Evolutionary conservation across 2,888 invertebrate genomes (phyloP).

Genomic region (Ametastegia equiseti): DNA sequence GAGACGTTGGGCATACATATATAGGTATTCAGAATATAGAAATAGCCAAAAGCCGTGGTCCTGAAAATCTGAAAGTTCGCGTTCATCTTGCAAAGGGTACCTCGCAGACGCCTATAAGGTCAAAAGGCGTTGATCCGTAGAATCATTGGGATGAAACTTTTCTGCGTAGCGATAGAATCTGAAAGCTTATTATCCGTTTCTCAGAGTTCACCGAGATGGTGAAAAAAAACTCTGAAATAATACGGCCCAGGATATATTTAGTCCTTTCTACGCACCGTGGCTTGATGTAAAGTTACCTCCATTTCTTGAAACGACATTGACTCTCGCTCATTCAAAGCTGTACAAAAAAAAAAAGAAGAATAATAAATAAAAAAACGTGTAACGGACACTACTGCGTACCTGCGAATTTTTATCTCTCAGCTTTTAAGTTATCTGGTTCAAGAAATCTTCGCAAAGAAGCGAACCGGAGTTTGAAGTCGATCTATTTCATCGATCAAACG

Average conservation of each 20-base stretch:
- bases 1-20: neutral
- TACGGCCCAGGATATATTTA: neutral
- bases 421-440: too few species aligned
- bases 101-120: neutral
- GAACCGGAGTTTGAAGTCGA: too few species aligned
- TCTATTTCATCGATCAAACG: too few species aligned
- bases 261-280: neutral
- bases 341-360: too few species aligned
- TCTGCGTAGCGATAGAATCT: neutral
- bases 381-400: too few species aligned
- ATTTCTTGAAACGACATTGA: neutral
- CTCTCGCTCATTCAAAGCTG: neutral
- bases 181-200: slow-evolving; percentile 11
- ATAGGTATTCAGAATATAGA: slow-evolving; percentile 2
- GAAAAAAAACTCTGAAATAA: neutral
- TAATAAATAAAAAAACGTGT: too few species aligned
- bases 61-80: too few species aligned
- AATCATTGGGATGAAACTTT: neutral
- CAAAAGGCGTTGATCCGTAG: slow-evolving; percentile 12
- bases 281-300: neutral
- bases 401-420: too few species aligned
- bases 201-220: neutral
- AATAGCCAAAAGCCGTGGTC: neutral
- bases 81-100: too few species aligned
- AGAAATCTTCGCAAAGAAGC: too few species aligned